phyloP scores from a whole-genome alignment of 2,797 vertebrate genomes.

The Xenops minutus region DNA sequence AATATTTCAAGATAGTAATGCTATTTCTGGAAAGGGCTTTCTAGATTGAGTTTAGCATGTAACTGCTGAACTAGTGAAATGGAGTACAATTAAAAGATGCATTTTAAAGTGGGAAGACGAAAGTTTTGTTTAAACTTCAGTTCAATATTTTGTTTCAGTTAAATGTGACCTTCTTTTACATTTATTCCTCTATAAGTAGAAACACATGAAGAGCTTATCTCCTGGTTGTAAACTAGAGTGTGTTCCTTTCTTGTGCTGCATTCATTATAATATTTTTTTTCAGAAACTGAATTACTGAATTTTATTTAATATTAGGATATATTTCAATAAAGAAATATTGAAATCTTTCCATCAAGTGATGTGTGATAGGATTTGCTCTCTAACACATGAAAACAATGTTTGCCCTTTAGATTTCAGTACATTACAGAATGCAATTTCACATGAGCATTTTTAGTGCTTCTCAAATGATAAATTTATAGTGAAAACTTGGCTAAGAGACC shows the following conservation, averaged over 20 bases:
- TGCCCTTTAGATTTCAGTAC: not conserved
- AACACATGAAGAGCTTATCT: not conserved
- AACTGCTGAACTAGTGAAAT: not conserved
- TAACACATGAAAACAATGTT: not conserved
- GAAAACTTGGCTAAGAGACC: not conserved
- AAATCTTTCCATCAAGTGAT: not conserved
- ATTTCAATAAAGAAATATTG: not conserved
- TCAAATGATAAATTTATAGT: constrained; percentile 6
- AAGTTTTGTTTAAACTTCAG: not conserved
- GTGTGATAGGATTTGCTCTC: not conserved
- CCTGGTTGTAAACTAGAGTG: not conserved
- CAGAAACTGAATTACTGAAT: not conserved
- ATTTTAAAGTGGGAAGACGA: not conserved
- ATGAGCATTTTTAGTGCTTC: not conserved
- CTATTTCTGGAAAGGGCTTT: not conserved
- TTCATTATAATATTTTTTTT: not conserved
- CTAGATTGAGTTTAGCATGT: not conserved
- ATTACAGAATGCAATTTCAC: not conserved
- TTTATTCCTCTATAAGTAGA: not conserved
- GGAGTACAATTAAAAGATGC: not conserved
- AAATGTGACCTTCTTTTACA: not conserved
- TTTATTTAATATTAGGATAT: not conserved
- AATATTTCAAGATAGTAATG: not conserved
- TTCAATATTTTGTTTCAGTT: not conserved
- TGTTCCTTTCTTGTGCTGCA: not conserved